Base-by-base conservation (phyloP, 2,888 invertebrate species). In the Sarcophaga subvicina region DNA sequence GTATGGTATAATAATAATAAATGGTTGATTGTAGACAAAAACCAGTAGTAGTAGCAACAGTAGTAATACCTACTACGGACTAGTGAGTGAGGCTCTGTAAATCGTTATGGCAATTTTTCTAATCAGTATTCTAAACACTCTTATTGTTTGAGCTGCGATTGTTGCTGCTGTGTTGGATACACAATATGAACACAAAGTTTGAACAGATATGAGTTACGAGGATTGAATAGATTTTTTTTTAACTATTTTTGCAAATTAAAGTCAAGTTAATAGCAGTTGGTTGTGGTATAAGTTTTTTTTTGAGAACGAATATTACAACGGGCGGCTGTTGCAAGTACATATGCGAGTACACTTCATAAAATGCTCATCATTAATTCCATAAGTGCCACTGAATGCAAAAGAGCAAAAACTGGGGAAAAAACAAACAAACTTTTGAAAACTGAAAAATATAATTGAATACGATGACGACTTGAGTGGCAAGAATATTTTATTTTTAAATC, bases 71-170 rank as follows among this genome's bases (percentile, higher is more conserved):
- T 1, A 27, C 6, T 37, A 8, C 1, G 6, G 37, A 8, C 37
- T 37, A 37, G n/a, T 37, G 37, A 37, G 37, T 37, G 22, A 37
- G 64, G 62, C 63, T 49, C 14, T 49, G 12, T 73, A 67, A 72
- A 78, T 78, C 27, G 71, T 84, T 80, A 66, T 70, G 69, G 76
- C 75, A 76, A 76, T 80, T 80, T 82, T 66, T 60, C 86, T 86
- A 80, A 83, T 86, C 80, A 86, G 69, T 86, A 86, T 86, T 83
- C 86, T 66, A 25, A 78, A 69, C 54, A 54, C 80, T 78, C 86
- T 73, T 83, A 62, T 66, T 69, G 59, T 54, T 12, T 17, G 54
- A 54, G 54, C 54, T 12, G 17, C 4, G 12, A 54, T 54, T 54
- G 54, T 17, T 54, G 54, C 5, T 4, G 54, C 12, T 54, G 17